Evolutionary conservation across 2,797 vertebrate genomes (phyloP), one percentile per base, ranked within the genome.

Genomic region (Channallabes apus): DNA sequence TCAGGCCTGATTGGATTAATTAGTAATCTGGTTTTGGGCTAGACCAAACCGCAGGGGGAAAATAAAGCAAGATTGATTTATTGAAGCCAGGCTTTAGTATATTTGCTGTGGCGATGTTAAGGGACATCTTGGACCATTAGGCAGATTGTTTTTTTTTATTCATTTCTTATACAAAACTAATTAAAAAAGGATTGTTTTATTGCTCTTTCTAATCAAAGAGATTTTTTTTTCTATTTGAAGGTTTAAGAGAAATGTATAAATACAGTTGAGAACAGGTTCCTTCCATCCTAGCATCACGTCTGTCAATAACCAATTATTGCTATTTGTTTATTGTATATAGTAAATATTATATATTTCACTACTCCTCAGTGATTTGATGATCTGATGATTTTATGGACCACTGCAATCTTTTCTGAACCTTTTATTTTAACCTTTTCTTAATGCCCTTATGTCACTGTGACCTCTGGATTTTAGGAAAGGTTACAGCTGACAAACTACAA

Each of bases 1-100:
- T 88, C 91, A 88, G 68, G 73, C 84, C 79, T 93, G 91, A 94
- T 92, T 90, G 89, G 87, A 89, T 93, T 91, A 90, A 90, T 94
- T 93, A 92, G 89, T 69, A 86, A 89, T 78, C 86, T 85, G 90
- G 84, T 87, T 91, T 90, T 92, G 87, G 86, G 88, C 51, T 85
- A 15, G 84, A 72, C 86, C 73, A 86, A 68, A 80, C 69, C 59
- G 62, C 80, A 86, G 81, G 46, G 65, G 80, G 83, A 68, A 79
- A 85, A 67, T 84, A 84, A 89, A 88, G 67, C 68, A 46, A 65
- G 82, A 79, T 58, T 90, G 88, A 87, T 87, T 88, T 88, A 88
- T 73, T 83, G 79, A 67, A 78, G 41, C 51, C 35, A 71, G 76
- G 68, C 38, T 84, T 81, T 87, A 54, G 46, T 82, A 56, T 62